Evolutionary conservation across 2,888 invertebrate genomes (phyloP).

Genomic region (Deroplatys truncata): DNA sequence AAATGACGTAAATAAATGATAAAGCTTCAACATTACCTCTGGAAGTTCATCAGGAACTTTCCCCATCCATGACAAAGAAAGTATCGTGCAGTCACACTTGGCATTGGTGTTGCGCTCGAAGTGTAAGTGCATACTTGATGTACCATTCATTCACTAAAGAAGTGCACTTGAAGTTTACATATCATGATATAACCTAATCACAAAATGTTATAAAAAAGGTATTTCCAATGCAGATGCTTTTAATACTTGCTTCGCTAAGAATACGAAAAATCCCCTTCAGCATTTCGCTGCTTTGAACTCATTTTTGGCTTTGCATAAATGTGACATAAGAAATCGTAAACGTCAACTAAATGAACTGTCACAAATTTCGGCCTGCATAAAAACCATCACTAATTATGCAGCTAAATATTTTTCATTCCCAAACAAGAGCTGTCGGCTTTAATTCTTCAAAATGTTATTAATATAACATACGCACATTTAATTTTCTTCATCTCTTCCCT

Average conservation of each 20-base stretch:
- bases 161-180: background rate
- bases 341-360: background rate
- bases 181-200: background rate
- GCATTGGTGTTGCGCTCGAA: slow-evolving; percentile 91
- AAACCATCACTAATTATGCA: background rate
- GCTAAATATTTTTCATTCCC: background rate
- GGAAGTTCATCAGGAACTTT: slow-evolving; percentile 94
- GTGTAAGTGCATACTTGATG: slow-evolving; percentile 79
- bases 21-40: slow-evolving; percentile 60
- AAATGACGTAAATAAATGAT: no score
- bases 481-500: background rate
- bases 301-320: background rate
- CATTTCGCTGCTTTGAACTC: background rate
- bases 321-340: background rate
- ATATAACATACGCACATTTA: background rate
- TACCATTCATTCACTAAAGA: background rate
- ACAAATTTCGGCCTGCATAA: background rate
- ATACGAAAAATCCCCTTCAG: background rate
- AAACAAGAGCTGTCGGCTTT: background rate
- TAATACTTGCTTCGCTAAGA: background rate
- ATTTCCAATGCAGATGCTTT: background rate
- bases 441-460: background rate
- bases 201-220: background rate
- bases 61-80: slow-evolving; percentile 97
- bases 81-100: slow-evolving; percentile 91